These are phyloP conservation scores for Epizoanthus rinbou DNA, from an alignment of 92 coral and sea anemone genomes.

Conservation along the genomic window DNA sequence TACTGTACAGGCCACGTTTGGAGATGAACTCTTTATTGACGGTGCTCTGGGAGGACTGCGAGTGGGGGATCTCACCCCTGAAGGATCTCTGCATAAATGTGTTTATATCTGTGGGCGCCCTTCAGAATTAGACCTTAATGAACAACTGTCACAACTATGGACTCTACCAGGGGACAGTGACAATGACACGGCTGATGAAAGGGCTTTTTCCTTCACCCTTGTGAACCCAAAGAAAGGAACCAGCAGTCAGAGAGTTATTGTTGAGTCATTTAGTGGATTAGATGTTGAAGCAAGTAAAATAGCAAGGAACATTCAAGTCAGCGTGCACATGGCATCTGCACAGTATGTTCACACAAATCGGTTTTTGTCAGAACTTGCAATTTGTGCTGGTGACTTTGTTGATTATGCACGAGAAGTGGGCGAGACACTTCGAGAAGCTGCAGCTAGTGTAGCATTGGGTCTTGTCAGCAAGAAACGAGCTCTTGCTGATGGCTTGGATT, in stretches of 20 bases:
- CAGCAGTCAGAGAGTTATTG: constrained; percentile 47
- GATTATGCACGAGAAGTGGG: constrained; percentile 90
- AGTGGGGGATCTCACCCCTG: constrained; percentile 94
- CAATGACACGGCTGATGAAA: constrained; percentile 64
- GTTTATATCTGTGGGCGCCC: constrained; percentile 87
- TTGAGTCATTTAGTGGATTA: constrained; percentile 45
- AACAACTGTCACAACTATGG: constrained; percentile 56
- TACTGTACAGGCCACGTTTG: constrained; percentile 75
- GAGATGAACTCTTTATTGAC: constrained; percentile 78
- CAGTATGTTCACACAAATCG: constrained; percentile 92
- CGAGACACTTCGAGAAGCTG: constrained; percentile 91
- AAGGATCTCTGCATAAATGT: constrained; percentile 79
- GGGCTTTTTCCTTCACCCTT: constrained; percentile 87
- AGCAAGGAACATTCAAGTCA: constrained; percentile 78
- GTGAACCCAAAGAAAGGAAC: constrained; percentile 76
- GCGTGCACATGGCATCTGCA: constrained; percentile 88
- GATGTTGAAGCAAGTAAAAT: constrained; percentile 64
- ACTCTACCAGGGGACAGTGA: constrained; percentile 74
- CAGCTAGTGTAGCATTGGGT: constrained; percentile 95
- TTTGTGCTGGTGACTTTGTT: constrained; percentile 92
- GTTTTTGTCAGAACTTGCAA: constrained; percentile 86
- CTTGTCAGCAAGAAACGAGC: constrained; percentile 96
- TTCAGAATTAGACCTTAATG: constrained; percentile 34
- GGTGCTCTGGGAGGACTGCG: constrained; percentile 96
- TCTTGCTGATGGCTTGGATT: constrained; percentile 89